phyloP scores from a whole-genome alignment of 2,888 invertebrate species.

The Papilio elwesi region DNA sequence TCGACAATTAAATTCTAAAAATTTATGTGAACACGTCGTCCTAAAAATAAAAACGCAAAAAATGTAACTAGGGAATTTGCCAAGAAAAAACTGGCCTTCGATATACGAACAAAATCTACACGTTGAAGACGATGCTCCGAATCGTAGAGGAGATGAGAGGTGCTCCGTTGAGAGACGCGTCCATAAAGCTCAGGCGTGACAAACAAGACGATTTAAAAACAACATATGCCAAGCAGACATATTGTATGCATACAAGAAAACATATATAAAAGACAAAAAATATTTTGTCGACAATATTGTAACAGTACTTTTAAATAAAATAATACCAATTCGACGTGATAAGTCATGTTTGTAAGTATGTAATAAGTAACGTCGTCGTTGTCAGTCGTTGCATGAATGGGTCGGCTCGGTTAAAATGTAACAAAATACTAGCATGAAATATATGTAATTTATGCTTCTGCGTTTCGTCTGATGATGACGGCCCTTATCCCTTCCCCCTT shows the following conservation, averaged over 20 bases:
- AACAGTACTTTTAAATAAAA: too few species aligned
- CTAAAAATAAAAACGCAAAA: slow-evolving; percentile 48
- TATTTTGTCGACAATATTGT: not conserved
- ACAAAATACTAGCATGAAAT: too few species aligned
- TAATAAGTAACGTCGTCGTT: too few species aligned
- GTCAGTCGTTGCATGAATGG: too few species aligned
- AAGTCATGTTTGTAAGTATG: too few species aligned
- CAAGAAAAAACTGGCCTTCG: slow-evolving; percentile 51
- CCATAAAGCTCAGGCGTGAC: slow-evolving; percentile 54
- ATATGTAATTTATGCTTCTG: too few species aligned
- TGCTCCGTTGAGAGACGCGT: slow-evolving; percentile 53
- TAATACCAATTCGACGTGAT: too few species aligned
- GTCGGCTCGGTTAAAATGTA: too few species aligned
- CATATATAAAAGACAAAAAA: slow-evolving; percentile 8
- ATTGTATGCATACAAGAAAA: slow-evolving; percentile 11
- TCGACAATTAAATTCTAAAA: slow-evolving; percentile 46
- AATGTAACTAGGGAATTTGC: slow-evolving; percentile 50
- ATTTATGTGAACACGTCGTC: slow-evolving; percentile 46
- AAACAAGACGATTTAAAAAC: slow-evolving; percentile 46
- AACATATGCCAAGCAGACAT: slow-evolving; percentile 40
- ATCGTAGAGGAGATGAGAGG: slow-evolving; percentile 41
- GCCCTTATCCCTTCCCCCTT: too few species aligned
- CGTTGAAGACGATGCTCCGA: slow-evolving; percentile 39
- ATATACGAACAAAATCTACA: slow-evolving; percentile 32
- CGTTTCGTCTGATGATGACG: too few species aligned